Base-by-base conservation (phyloP, 2,113 vertebrate genomes). In the Recurvirostra avosetta region DNA sequence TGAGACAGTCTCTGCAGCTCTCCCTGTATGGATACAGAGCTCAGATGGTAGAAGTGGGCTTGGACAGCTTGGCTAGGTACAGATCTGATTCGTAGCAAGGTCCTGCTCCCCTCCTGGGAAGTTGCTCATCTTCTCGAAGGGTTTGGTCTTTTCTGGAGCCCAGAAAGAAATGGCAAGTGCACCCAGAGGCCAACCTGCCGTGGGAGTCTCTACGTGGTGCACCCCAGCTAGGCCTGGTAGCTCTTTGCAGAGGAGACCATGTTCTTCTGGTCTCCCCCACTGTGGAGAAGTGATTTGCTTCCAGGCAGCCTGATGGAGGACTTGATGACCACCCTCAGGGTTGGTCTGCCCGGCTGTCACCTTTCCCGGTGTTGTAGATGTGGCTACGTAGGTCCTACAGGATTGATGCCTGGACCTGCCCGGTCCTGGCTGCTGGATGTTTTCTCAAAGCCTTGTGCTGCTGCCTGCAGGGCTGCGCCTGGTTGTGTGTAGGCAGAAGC, bases 1-100 rank as follows among this genome's bases (percentile, higher is more conserved):
- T 23, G 78, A 94, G 61, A 68, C 3, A 8, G 84, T 78, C 61
- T 90, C 73, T 72, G 62, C 32, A 67, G 81, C 88, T 95, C 71
- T 97, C 96, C 94, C 95, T 92, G 94, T 90, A 95, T 92, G 96
- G 96, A 40, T 86, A 40, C 40, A 63, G 77, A 91, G 49, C 90
- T 94, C 58, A 18, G 63, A 53, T 73, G 18, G 66, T 34, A 50
- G 50, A 93, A 88, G 25, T 45, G 43, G 84, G 88, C 88, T 86
- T 29, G 71, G 78, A 80, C 82, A 65, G 30, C 72, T 92, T 88
- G 81, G 56, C 77, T 5, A 63, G 49, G 38, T 78, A 59, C 29
- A 58, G n/a, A 76, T 81, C 56, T 68, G 77, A 63, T 91, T 91
- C 82, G 80, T 58, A 92, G 34, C 0, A 8, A 70, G 41, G 66